phyloP scores from a whole-genome alignment of 2,113 vertebrate species.

The Hydrochoerus hydrochaeris region DNA sequence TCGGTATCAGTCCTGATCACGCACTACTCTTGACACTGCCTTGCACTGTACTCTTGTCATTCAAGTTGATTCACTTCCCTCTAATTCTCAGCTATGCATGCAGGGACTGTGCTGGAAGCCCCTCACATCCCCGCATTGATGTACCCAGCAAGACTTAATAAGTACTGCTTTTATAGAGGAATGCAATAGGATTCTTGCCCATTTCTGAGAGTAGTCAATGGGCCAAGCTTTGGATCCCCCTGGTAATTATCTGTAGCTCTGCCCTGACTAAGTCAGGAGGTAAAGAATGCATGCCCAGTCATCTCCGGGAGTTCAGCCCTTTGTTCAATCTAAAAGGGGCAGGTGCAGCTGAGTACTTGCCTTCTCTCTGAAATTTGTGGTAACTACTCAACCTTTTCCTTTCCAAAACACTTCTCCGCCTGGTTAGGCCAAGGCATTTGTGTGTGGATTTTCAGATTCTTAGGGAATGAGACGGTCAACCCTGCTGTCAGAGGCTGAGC shows the following conservation, averaged over 20 bases:
- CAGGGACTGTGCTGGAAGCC: neutral
- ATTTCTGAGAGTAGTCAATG: constrained; percentile 38
- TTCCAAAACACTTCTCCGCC: constrained; percentile 26
- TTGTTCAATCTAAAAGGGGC: constrained; percentile 39
- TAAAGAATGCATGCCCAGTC: neutral
- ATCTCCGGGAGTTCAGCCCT: neutral
- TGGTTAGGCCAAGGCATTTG: neutral
- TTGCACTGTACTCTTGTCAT: neutral
- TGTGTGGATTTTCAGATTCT: constrained; percentile 69
- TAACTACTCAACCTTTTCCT: neutral
- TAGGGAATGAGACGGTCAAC: constrained; percentile 66
- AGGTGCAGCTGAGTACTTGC: constrained; percentile 6
- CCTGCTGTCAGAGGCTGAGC: constrained; percentile 63
- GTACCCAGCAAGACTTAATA: constrained; percentile 27
- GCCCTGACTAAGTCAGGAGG: neutral
- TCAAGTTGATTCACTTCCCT: neutral
- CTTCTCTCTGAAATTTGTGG: neutral
- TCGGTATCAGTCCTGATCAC: neutral
- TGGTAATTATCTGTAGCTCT: constrained; percentile 26
- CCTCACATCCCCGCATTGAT: neutral
- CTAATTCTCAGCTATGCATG: neutral
- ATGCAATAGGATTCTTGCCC: neutral
- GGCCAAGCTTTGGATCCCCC: neutral
- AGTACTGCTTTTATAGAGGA: constrained; percentile 38
- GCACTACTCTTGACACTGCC: neutral